These are phyloP conservation scores for Corythucha ciliata DNA, from an alignment of 2,888 invertebrate species.

Conservation along the genomic window DNA sequence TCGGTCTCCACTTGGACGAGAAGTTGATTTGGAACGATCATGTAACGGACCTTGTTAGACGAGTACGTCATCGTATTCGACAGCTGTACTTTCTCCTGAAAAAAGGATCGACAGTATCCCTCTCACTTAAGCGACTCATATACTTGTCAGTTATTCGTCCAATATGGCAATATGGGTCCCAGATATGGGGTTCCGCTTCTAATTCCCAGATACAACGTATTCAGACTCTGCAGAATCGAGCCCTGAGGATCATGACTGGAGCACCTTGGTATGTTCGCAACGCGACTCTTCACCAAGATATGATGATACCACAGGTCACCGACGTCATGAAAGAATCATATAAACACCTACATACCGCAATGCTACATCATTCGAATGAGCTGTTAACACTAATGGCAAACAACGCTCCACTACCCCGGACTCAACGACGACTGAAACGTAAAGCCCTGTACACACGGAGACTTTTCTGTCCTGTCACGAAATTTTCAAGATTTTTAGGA, in stretches of 20 bases:
- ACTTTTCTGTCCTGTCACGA: too few species aligned
- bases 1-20: slow-evolving; percentile 1
- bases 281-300: background rate
- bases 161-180: slow-evolving; percentile 12
- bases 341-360: slow-evolving; percentile 1
- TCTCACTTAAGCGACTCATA: background rate
- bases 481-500: too few species aligned
- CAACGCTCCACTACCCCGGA: slow-evolving; percentile 8
- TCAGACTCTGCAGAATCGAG: slow-evolving; percentile 12
- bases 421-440: slow-evolving; percentile 7
- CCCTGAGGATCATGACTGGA: slow-evolving; percentile 1
- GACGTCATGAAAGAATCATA: background rate
- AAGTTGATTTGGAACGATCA: background rate
- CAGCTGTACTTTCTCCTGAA: background rate
- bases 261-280: slow-evolving; percentile 11
- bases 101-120: background rate
- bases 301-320: background rate
- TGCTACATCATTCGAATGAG: slow-evolving; percentile 1
- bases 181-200: slow-evolving; percentile 2
- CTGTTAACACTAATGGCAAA: background rate
- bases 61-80: background rate
- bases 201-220: background rate
- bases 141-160: background rate
- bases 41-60: background rate
- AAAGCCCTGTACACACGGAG: too few species aligned